Percentiles rank a stretch among this genome's conserved stretches.
phyloP scores from a whole-genome alignment of 2,797 vertebrate genomes.

The Lophius americanus region DNA sequence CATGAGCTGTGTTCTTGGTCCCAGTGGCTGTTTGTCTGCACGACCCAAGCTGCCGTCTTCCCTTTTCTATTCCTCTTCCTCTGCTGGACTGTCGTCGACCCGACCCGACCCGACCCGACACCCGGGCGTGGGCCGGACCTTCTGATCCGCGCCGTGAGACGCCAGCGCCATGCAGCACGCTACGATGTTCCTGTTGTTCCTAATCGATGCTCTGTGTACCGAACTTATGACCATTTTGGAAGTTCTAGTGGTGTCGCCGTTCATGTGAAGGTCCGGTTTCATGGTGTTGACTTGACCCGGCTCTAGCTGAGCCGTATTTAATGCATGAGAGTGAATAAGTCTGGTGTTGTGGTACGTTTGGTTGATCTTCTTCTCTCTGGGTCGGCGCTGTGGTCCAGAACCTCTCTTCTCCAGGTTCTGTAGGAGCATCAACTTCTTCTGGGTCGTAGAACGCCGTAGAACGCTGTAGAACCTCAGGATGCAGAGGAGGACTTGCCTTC shows the following conservation, averaged over 20 bases:
- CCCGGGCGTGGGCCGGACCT: constrained; percentile 33
- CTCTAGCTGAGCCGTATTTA: constrained; percentile 67
- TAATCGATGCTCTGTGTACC: constrained; percentile 66
- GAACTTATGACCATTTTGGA: constrained; percentile 63
- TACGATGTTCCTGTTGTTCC: constrained; percentile 61
- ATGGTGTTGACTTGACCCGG: constrained; percentile 65
- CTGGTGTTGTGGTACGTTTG: constrained; percentile 66
- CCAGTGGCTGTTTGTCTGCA: constrained; percentile 65
- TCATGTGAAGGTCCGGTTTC: constrained; percentile 72
- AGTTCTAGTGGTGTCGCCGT: constrained; percentile 51
- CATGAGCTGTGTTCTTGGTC: constrained; percentile 71
- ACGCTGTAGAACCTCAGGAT: constrained; percentile 38
- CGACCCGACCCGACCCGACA: not conserved
- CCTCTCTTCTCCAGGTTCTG: constrained; percentile 70
- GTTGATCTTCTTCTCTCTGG: constrained; percentile 48
- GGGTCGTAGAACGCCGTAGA: constrained; percentile 62
- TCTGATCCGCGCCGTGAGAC: constrained; percentile 48
- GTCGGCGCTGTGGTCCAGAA: constrained; percentile 66
- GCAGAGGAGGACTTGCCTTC: constrained; percentile 58
- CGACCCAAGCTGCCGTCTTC: constrained; percentile 51
- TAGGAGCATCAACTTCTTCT: constrained; percentile 74
- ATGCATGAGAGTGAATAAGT: constrained; percentile 78
- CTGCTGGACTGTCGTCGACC: constrained; percentile 48
- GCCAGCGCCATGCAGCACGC: constrained; percentile 73
- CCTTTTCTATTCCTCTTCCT: constrained; percentile 3